Evolutionary conservation across 2,888 invertebrate genomes (phyloP).

Genomic region (Parnassius glacialis): DNA sequence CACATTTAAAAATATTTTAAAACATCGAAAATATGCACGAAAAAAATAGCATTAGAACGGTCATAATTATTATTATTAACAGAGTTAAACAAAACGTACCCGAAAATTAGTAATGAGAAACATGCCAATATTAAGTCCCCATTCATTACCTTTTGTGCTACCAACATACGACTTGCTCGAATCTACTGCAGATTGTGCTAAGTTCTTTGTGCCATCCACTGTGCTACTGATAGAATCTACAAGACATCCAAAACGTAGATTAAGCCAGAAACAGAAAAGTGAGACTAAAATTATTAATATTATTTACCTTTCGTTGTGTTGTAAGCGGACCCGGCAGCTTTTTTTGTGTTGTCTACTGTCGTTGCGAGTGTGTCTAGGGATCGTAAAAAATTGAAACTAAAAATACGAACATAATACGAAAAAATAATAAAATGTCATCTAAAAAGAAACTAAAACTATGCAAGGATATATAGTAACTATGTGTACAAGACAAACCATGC

Average conservation of each 20-base stretch:
- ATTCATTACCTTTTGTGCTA: slow-evolving; percentile 53
- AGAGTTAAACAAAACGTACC: too few relatives aligned
- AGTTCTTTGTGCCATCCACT: slow-evolving; percentile 50
- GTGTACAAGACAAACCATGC: too few relatives aligned
- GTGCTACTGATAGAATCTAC: slow-evolving; percentile 54
- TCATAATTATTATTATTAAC: too few relatives aligned
- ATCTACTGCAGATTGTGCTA: slow-evolving; percentile 49
- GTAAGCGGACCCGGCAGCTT: slow-evolving; percentile 69
- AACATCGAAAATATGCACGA: too few relatives aligned
- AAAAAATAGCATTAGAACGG: too few relatives aligned
- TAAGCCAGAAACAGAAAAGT: slow-evolving; percentile 17
- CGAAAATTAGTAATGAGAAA: too few relatives aligned
- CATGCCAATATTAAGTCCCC: slow-evolving; percentile 14
- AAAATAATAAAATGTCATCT: background rate
- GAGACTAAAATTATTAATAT: slow-evolving; percentile 2
- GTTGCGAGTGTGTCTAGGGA: slow-evolving; percentile 64
- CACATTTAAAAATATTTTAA: background rate
- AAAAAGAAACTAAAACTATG: slow-evolving; percentile 10
- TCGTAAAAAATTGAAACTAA: slow-evolving; percentile 18
- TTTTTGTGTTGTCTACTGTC: slow-evolving; percentile 70
- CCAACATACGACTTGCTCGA: slow-evolving; percentile 50
- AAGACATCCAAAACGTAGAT: slow-evolving; percentile 32
- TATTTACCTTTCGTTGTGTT: slow-evolving; percentile 66
- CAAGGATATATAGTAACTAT: too few relatives aligned
- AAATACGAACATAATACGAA: slow-evolving; percentile 20